Percentiles rank a stretch among this genome's conserved stretches.
Conservation (phyloP, 2,113 vertebrate species). For the Cyanoderma ruficeps region DNA sequence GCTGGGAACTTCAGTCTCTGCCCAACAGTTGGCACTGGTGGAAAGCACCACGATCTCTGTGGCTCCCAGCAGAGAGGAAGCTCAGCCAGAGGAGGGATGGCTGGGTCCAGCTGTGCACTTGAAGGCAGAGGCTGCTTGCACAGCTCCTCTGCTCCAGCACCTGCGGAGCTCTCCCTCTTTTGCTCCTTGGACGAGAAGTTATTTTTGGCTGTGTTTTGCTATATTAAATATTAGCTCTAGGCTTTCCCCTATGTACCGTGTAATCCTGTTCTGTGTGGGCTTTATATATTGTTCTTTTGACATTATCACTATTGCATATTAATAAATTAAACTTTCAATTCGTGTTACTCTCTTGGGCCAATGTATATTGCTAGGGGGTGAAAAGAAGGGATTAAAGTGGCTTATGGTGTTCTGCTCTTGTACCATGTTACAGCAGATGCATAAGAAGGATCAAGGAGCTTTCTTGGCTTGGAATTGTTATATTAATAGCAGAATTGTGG, state of each 20-base stretch:
- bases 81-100: not conserved
- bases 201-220: slow-evolving; percentile 56
- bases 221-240: slow-evolving; percentile 67
- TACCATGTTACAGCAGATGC: not conserved
- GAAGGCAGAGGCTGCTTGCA: not conserved
- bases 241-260: slow-evolving; percentile 31
- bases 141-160: not conserved
- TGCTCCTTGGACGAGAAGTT: slow-evolving; percentile 22
- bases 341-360: slow-evolving; percentile 30
- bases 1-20: not conserved
- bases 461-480: slow-evolving; percentile 37
- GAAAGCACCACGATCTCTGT: accelerated
- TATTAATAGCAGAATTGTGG: slow-evolving; percentile 50
- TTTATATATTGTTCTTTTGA: slow-evolving; percentile 66
- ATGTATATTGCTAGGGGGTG: slow-evolving; percentile 56
- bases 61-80: not conserved
- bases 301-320: slow-evolving; percentile 63
- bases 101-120: not conserved
- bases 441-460: slow-evolving; percentile 24
- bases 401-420: slow-evolving; percentile 39
- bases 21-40: not conserved
- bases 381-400: slow-evolving; percentile 45
- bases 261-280: slow-evolving; percentile 50
- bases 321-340: slow-evolving; percentile 67
- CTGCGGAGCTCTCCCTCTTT: slow-evolving; percentile 3